Percentiles rank a stretch among this genome's conserved stretches.
phyloP scores from a whole-genome alignment of 2,888 invertebrate species.

The Catotricha subobsoleta region DNA sequence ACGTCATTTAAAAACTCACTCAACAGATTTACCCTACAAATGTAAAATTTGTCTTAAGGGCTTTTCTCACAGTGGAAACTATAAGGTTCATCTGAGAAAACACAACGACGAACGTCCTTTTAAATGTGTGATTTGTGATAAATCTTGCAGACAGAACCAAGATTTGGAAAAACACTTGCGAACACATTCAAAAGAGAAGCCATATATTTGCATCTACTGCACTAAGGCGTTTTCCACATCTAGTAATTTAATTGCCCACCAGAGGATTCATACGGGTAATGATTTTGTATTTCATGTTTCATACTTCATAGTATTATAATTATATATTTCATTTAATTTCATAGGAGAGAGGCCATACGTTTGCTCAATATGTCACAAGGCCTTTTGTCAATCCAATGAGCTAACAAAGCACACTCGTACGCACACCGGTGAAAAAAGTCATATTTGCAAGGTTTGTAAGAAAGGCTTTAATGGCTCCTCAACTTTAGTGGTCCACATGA shows the following conservation, averaged over 20 bases:
- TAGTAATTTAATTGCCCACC: conserved; percentile 29
- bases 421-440: conserved; percentile 31
- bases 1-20: conserved; percentile 30
- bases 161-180: conserved; percentile 15
- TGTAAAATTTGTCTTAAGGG: conserved; percentile 29
- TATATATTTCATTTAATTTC: too few species aligned
- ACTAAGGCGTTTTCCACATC: conserved; percentile 13
- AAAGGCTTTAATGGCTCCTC: conserved; percentile 31
- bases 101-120: conserved; percentile 17
- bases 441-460: conserved; percentile 29
- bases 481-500: conserved; percentile 30
- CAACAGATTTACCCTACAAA: conserved; percentile 27
- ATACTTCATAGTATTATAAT: too few species aligned
- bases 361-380: conserved; percentile 30
- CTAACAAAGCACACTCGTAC: conserved; percentile 31
- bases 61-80: conserved; percentile 31
- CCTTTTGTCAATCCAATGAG: conserved; percentile 30
- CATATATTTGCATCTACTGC: conserved; percentile 14
- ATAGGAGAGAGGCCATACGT: conserved; percentile 29
- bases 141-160: conserved; percentile 15
- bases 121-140: conserved; percentile 15
- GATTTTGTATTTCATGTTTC: too few species aligned
- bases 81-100: conserved; percentile 19
- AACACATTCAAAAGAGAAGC: conserved; percentile 15
- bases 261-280: conserved; percentile 30